These are phyloP conservation scores for Notarius lentiginosus DNA, from an alignment of 2,113 vertebrate genomes.

Conservation along the genomic window DNA sequence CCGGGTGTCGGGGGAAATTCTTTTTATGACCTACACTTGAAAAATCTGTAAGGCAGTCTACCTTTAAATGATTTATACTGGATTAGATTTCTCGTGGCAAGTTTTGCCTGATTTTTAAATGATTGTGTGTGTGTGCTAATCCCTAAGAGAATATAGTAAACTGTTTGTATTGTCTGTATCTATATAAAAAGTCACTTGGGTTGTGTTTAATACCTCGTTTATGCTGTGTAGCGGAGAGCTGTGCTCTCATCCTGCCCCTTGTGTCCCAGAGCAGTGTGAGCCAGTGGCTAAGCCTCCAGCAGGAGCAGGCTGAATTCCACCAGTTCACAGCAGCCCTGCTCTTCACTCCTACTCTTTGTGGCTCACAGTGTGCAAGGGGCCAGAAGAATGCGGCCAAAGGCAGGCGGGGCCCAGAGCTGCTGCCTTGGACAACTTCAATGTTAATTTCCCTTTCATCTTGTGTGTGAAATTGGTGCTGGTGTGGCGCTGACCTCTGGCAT, in stretches of 20 bases:
- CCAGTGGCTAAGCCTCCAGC: constrained; percentile 46
- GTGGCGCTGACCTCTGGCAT: constrained; percentile 60
- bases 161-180: background rate
- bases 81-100: background rate
- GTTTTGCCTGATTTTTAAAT: background rate
- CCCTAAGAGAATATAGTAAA: background rate
- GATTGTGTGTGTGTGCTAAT: background rate
- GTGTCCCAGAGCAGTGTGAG: constrained; percentile 26
- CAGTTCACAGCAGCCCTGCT: constrained; percentile 39
- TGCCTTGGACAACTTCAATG: constrained; percentile 52
- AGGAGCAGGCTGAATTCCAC: constrained; percentile 50
- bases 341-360: constrained; percentile 43
- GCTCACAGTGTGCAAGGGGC: constrained; percentile 42
- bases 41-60: background rate
- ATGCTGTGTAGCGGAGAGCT: constrained; percentile 20
- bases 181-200: background rate
- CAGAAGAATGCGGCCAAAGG: constrained; percentile 39
- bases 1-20: too few relatives aligned
- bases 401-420: constrained; percentile 48
- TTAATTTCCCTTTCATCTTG: constrained; percentile 68
- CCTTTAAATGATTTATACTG: background rate
- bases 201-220: constrained; percentile 42
- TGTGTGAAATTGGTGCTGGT: constrained; percentile 66
- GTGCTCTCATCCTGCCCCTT: constrained; percentile 28
- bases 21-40: too few relatives aligned